Evolutionary conservation across 2,888 invertebrate species (phyloP).

Genomic region (Diarsia mendica): DNA sequence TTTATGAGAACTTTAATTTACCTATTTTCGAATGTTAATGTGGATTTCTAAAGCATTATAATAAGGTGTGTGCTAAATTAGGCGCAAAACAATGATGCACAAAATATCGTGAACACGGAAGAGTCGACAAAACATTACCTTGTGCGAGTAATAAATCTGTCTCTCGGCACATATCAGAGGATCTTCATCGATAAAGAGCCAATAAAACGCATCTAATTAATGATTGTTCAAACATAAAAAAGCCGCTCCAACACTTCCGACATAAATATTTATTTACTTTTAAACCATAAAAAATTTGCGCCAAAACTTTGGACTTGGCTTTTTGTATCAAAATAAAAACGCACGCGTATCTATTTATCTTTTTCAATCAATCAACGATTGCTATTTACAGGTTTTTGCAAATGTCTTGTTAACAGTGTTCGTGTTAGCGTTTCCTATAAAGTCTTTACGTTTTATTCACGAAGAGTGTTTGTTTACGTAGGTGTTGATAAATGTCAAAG

Average conservation of each 20-base stretch:
- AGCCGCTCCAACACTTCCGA: conserved; percentile 81
- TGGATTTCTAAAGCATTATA: conserved; percentile 46
- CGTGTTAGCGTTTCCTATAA: conserved; percentile 77
- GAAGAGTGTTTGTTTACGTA: conserved; percentile 52
- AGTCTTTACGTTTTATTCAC: conserved; percentile 64
- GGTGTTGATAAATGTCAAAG: conserved; percentile 53
- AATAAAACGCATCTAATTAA: conserved; percentile 87
- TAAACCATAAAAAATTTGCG: conserved; percentile 77
- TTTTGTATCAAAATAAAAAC: conserved; percentile 79
- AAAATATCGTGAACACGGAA: conserved; percentile 78
- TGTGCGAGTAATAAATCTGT: conserved; percentile 86
- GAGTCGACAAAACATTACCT: conserved; percentile 80
- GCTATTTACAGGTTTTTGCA: conserved; percentile 80
- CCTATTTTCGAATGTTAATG: conserved; percentile 34
- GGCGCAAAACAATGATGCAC: conserved; percentile 72
- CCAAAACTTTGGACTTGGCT: conserved; percentile 74
- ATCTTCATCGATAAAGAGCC: conserved; percentile 82
- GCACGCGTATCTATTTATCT: conserved; percentile 77
- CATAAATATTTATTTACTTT: conserved; percentile 81
- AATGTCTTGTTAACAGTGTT: conserved; percentile 79
- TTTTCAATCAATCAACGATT: conserved; percentile 78
- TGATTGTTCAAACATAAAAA: conserved; percentile 85
- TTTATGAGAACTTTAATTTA: conserved; percentile 55
- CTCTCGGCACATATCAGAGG: conserved; percentile 82
- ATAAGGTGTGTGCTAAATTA: conserved; percentile 69